Conservation (phyloP, 1,140 invertebrate species). For the Drosophila funebris region DNA sequence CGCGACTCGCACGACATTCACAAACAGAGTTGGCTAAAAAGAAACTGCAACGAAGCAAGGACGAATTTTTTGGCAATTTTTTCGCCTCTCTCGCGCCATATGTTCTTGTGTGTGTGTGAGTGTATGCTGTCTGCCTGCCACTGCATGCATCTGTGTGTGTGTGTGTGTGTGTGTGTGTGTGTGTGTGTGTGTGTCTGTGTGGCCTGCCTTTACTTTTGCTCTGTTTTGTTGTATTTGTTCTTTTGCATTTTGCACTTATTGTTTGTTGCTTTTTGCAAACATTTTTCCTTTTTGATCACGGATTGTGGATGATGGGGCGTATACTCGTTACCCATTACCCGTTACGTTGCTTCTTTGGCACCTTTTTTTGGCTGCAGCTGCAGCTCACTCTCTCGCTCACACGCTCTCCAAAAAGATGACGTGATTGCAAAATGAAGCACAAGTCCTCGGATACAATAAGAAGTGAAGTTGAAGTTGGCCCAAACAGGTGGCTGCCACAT, state of each 20-base stretch:
- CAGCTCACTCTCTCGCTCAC: background rate
- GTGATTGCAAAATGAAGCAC: constrained; percentile 13
- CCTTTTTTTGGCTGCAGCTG: constrained; percentile 32
- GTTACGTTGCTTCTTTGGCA: constrained; percentile 28
- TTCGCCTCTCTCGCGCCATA: constrained; percentile 29
- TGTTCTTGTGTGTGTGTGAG: constrained; percentile 18
- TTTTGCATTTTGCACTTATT: constrained; percentile 39
- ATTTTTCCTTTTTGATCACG: constrained; percentile 40
- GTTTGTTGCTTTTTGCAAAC: constrained; percentile 23
- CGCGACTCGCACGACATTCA: constrained; percentile 70
- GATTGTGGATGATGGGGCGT: background rate
- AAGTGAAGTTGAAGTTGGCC: background rate
- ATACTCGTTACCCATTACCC: constrained; percentile 13
- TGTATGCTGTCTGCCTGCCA: no score
- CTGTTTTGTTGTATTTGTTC: no score
- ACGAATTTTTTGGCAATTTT: constrained; percentile 82
- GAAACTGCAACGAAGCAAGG: constrained; percentile 83
- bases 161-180: constrained; percentile 3
- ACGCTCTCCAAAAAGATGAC: constrained; percentile 16
- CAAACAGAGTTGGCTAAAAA: constrained; percentile 60
- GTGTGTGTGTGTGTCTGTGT: constrained; percentile 21
- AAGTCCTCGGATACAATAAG: no score
- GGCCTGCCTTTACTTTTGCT: constrained; percentile 48
- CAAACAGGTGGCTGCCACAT: constrained; percentile 16
- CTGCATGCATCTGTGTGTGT: constrained; percentile 10